Evolutionary conservation across 2,888 invertebrate genomes (phyloP).

Genomic region (Colostygia pectinataria): DNA sequence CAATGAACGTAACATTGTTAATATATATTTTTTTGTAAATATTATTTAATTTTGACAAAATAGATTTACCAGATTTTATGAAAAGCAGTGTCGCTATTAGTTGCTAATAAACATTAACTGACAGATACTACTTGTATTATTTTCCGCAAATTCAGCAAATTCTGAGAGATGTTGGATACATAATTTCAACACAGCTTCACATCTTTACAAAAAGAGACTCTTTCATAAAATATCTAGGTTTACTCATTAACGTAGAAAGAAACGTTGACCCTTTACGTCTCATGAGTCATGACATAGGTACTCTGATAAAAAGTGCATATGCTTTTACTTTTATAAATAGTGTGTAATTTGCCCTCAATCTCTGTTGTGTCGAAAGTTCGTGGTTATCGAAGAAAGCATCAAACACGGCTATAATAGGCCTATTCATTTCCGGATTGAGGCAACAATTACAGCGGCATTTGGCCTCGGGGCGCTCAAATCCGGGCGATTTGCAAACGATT

Average conservation of each 20-base stretch:
- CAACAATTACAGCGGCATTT: conserved; percentile 25
- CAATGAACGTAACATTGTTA: conserved; percentile 22
- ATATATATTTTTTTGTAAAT: conserved; percentile 31
- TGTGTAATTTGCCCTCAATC: neutral
- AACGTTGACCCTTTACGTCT: conserved; percentile 9
- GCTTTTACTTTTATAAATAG: too few relatives aligned
- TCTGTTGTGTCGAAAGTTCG: conserved; percentile 14
- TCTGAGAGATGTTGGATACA: too few relatives aligned
- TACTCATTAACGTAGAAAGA: conserved; percentile 5
- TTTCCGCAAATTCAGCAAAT: conserved; percentile 8
- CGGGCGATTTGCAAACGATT: conserved; percentile 25
- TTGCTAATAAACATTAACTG: conserved; percentile 68
- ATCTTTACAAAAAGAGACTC: neutral
- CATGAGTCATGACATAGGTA: too few relatives aligned
- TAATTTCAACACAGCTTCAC: too few relatives aligned
- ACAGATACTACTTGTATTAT: conserved; percentile 28
- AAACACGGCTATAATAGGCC: conserved; percentile 18
- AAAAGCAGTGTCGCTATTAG: conserved; percentile 56
- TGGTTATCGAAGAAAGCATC: conserved; percentile 20
- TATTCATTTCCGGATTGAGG: conserved; percentile 26
- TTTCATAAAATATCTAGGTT: conserved; percentile 1
- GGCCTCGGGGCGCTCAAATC: conserved; percentile 21
- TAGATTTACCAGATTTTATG: conserved; percentile 42
- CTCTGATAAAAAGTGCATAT: too few relatives aligned
- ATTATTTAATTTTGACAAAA: conserved; percentile 43